Base-by-base conservation (phyloP, 2,113 vertebrate genomes). In the Lepidothrix coronata region DNA sequence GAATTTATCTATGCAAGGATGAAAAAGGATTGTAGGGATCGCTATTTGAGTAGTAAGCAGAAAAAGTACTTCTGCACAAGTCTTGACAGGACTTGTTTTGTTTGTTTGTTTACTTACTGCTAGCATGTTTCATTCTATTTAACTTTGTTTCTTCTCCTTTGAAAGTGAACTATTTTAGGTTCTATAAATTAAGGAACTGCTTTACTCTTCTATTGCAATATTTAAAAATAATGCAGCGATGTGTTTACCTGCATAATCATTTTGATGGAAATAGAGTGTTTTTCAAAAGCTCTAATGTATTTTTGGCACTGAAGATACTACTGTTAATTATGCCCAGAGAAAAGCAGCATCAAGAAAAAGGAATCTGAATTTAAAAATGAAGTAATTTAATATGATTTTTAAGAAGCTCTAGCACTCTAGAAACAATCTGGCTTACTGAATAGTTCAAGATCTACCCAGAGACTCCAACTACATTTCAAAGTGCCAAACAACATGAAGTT, bases 111-210 rank as follows among this genome's bases (percentile, higher is more conserved):
- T 95, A 57, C 33, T 70, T 83, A 27, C 77, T 89, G 71, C 37
- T 75, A 59, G 33, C 37, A 76, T 82, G 85, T 33, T 85, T 90
- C 22, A 49, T 91, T 82, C 74, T 70, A 6, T 91, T 87, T 87
- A 77, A 76, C 88, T 95, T 92, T 76, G 22, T 59, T 88, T 81
- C 28, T 94, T 91, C 44, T 79, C 28, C 41, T 76, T 85, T 95
- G 74, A 97, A 94, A 91, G 44, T 2, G 11, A 96, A 73, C 31
- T 80, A 48, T 33, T 89, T 95, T 59, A 51, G 37, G 51, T 71
- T 88, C 75, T 80, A 76, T 85, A 90, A 91, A 89, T 93, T 96
- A 73, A 96, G 67, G 18, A 85, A 80, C n/a, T 62, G 27, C 27
- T 88, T 88, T 83, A 59, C 8, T 67, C 66, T 90, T 80, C 51